A percentile compares a stretch with the other conserved stretches of the same genome.
Evolutionary conservation across 1,140 invertebrate genomes (phyloP).

Genomic region (Trichonephila clavipes): DNA sequence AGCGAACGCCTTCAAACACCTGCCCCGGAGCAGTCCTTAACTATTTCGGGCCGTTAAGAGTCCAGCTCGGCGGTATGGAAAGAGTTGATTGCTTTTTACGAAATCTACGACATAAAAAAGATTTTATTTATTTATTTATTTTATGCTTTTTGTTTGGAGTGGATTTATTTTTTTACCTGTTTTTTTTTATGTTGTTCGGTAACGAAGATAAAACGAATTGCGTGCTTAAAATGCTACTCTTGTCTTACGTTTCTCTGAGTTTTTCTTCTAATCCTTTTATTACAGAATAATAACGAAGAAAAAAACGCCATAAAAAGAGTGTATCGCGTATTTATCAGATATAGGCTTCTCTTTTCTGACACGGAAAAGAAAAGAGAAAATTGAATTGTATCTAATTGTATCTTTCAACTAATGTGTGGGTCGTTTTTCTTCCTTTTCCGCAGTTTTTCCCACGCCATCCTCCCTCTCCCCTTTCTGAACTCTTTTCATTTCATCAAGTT

Average conservation of each 20-base stretch:
- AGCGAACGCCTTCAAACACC: slow-evolving; percentile 15
- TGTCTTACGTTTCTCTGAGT: not conserved
- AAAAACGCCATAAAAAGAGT: not conserved
- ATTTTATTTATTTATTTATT: not conserved
- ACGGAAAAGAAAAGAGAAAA: not conserved
- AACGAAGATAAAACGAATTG: not conserved
- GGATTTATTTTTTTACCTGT: not conserved
- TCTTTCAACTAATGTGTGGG: no score
- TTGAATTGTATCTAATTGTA: no score
- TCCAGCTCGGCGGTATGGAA: not conserved
- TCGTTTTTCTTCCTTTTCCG: no score
- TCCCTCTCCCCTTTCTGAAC: no score
- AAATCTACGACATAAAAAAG: not conserved
- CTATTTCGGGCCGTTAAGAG: slow-evolving; percentile 46
- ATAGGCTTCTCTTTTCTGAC: not conserved
- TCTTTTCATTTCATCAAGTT: no score
- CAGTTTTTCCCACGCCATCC: no score
- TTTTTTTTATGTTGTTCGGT: not conserved
- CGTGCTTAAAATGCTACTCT: not conserved
- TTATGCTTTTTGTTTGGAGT: not conserved
- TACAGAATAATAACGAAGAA: not conserved
- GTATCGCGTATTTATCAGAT: not conserved
- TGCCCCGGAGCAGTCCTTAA: not conserved
- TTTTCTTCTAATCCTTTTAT: not conserved
- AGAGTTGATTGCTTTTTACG: not conserved